phyloP scores from a whole-genome alignment of 1,140 invertebrate species.

The Chironomus striatipennis region DNA sequence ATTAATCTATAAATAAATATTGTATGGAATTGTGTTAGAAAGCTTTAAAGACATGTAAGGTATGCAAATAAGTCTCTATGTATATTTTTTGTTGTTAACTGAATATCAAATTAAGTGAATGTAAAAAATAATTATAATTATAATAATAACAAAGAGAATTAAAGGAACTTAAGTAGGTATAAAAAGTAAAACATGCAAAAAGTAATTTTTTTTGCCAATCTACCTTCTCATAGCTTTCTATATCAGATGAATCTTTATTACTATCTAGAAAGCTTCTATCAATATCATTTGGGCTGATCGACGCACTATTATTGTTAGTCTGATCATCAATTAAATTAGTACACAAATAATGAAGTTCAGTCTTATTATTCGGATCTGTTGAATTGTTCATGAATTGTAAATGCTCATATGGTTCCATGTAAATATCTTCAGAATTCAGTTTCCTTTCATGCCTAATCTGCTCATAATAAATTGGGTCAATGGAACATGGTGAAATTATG shows the following conservation, averaged over 20 bases:
- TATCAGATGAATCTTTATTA: not conserved
- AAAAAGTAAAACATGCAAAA: too few species aligned
- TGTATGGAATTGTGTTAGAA: too few species aligned
- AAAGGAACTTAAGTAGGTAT: too few species aligned
- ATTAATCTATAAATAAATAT: conserved; percentile 25
- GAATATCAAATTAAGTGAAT: not conserved
- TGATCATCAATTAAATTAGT: not conserved
- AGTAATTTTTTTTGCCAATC: not conserved
- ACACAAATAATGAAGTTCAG: conserved; percentile 18
- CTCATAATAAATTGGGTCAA: conserved; percentile 22
- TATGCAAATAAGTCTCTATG: not conserved
- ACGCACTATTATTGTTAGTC: not conserved
- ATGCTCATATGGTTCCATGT: conserved; percentile 28
- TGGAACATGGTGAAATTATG: conserved; percentile 4
- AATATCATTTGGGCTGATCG: not conserved
- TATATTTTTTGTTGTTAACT: not conserved
- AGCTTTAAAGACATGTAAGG: not conserved
- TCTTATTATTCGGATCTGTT: not conserved
- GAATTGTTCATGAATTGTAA: not conserved
- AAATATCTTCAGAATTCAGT: conserved; percentile 25
- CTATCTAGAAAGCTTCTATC: not conserved
- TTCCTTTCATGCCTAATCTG: not conserved
- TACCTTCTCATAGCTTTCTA: conserved; percentile 4
- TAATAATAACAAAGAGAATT: too few species aligned
- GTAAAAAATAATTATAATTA: too few species aligned